Evolutionary conservation across 37 sponge, comb jelly and placozoan genomes (phyloP).

Genomic region (Chondrilla cf. caribensis): DNA sequence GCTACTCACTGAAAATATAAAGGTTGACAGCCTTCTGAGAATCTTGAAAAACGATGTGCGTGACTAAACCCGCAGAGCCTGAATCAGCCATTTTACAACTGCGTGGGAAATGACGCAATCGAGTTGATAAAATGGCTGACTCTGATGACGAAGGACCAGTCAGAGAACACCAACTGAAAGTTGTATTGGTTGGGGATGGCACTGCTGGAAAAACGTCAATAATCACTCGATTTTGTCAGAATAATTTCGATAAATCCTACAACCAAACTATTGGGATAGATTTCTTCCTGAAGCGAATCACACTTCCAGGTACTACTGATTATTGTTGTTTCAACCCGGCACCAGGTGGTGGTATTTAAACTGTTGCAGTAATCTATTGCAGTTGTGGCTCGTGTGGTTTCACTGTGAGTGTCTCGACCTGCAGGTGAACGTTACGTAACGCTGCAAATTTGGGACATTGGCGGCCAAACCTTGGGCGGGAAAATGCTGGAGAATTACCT

Average conservation of each 20-base stretch:
- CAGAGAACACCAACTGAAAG: conserved; percentile 77
- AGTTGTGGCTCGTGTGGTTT: too few relatives aligned
- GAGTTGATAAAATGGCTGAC: conserved; percentile 41
- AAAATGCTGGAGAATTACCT: conserved; percentile 94
- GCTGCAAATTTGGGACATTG: conserved; percentile 97
- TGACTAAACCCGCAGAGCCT: too few relatives aligned
- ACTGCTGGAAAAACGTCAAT: conserved; percentile 94
- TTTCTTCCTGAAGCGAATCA: conserved; percentile 89
- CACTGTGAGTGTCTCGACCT: too few relatives aligned
- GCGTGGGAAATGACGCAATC: background rate
- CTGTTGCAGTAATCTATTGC: too few relatives aligned
- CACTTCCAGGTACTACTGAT: conserved; percentile 64
- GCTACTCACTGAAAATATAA: too few relatives aligned
- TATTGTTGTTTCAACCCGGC: too few relatives aligned
- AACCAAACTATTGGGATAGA: conserved; percentile 94
- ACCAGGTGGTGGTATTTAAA: too few relatives aligned
- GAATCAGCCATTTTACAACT: background rate
- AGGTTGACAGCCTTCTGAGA: too few relatives aligned
- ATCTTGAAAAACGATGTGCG: too few relatives aligned
- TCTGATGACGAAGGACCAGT: conserved; percentile 52
- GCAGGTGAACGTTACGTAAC: conserved; percentile 74
- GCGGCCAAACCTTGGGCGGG: conserved; percentile 95
- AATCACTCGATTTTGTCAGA: conserved; percentile 80
- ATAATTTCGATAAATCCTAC: conserved; percentile 78
- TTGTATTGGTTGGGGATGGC: conserved; percentile 94